Conservation (phyloP, 2,113 vertebrate species). For the Heterotis niloticus region DNA sequence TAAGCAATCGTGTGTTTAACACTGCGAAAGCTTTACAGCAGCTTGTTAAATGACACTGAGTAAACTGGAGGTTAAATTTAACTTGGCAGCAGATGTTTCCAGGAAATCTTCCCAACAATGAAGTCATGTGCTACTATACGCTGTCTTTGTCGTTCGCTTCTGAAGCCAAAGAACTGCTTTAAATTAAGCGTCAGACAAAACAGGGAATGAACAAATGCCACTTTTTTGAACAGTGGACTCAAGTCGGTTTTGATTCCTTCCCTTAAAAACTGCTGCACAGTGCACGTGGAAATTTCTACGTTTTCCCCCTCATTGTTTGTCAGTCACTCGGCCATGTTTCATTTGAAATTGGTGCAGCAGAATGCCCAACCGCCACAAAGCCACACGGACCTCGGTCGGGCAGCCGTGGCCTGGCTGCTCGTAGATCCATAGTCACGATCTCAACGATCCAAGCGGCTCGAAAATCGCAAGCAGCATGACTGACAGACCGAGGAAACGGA, state of each 20-base stretch:
- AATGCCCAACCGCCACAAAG: not conserved
- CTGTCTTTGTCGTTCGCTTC: conserved; percentile 33
- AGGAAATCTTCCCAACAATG: conserved; percentile 11
- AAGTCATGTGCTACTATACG: conserved; percentile 17
- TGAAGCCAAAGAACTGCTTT: conserved; percentile 28
- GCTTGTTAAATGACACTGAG: conserved; percentile 25
- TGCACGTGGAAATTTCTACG: conserved; percentile 17
- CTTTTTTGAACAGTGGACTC: conserved; percentile 26
- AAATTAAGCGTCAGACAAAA: conserved; percentile 42
- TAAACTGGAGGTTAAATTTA: conserved; percentile 2
- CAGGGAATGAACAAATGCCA: conserved; percentile 41
- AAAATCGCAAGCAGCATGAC: too few species aligned
- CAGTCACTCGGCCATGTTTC: conserved; percentile 2
- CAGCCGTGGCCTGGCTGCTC: too few species aligned
- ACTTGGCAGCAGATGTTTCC: conserved; percentile 31
- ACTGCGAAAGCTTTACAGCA: not conserved
- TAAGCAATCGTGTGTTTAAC: not conserved
- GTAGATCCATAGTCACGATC: too few species aligned
- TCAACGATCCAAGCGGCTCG: too few species aligned
- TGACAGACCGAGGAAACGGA: too few species aligned
- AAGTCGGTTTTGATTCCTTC: conserved; percentile 21
- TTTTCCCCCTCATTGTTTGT: conserved; percentile 22
- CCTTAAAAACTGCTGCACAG: conserved; percentile 1
- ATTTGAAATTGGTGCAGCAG: conserved; percentile 6
- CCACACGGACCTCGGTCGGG: not conserved